A percentile compares a stretch with the other conserved stretches of the same genome.
Evolutionary conservation across 1,140 invertebrate genomes (phyloP).

Genomic region (Leptonema lineaticorne): DNA sequence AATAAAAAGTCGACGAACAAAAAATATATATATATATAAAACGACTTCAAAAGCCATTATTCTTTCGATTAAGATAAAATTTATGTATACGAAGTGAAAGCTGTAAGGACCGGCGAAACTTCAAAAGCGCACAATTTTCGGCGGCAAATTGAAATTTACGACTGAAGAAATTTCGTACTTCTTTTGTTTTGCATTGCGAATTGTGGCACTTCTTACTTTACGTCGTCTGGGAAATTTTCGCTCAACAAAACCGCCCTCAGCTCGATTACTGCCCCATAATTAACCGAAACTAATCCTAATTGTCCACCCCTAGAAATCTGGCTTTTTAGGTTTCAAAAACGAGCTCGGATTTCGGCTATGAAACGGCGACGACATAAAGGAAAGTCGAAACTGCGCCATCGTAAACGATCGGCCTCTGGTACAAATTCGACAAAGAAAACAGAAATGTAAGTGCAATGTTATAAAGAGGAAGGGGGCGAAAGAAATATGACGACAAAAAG

Average conservation of each 20-base stretch:
- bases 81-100: too few relatives aligned
- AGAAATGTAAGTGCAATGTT: too few relatives aligned
- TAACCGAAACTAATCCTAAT: conserved; percentile 29
- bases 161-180: too few relatives aligned
- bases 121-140: background rate
- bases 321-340: background rate
- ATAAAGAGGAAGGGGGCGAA: too few relatives aligned
- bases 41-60: background rate
- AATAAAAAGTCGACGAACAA: too few relatives aligned
- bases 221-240: conserved; percentile 17
- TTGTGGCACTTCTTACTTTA: too few relatives aligned
- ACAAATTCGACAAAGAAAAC: conserved; percentile 10
- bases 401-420: background rate
- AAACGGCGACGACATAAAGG: conserved; percentile 2
- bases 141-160: too few relatives aligned
- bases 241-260: background rate
- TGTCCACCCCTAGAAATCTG: conserved; percentile 13
- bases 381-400: background rate
- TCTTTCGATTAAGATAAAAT: too few relatives aligned
- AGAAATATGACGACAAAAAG: too few relatives aligned
- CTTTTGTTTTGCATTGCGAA: too few relatives aligned
- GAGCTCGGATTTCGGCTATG: conserved; percentile 10
- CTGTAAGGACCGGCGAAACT: background rate
- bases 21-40: too few relatives aligned
- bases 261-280: conserved; percentile 20